These are phyloP conservation scores for Siniperca undulata DNA, from an alignment of 2,797 vertebrate species.

Conservation along the genomic window DNA sequence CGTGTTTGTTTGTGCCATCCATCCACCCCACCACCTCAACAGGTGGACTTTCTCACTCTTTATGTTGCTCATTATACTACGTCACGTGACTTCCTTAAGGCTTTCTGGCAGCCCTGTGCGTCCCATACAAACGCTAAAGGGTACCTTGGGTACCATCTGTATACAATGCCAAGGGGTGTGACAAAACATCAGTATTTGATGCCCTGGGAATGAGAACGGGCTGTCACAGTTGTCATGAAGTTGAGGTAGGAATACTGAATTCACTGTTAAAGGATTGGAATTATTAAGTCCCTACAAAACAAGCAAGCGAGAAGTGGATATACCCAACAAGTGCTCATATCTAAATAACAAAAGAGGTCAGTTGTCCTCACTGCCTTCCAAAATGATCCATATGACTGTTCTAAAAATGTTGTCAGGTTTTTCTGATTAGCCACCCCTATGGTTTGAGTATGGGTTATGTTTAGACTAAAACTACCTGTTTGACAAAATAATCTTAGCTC, in stretches of 20 bases:
- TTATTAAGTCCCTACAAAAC: neutral
- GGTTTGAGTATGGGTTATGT: neutral
- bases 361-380: neutral
- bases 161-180: too few species aligned
- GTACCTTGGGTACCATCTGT: too few species aligned
- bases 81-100: too few species aligned
- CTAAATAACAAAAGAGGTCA: neutral
- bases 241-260: conserved; percentile 17
- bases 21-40: too few species aligned
- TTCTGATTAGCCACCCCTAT: neutral
- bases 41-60: too few species aligned
- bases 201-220: too few species aligned
- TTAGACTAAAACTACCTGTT: conserved; percentile 1
- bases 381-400: neutral
- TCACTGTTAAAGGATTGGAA: conserved; percentile 11
- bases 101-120: too few species aligned
- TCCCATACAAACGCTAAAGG: too few species aligned
- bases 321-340: neutral
- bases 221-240: neutral
- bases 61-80: too few species aligned
- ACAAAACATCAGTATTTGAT: too few species aligned
- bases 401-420: neutral
- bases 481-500: neutral
- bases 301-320: neutral
- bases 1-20: too few species aligned